Conservation (phyloP, 2,113 vertebrate species). For the Tyto alba region DNA sequence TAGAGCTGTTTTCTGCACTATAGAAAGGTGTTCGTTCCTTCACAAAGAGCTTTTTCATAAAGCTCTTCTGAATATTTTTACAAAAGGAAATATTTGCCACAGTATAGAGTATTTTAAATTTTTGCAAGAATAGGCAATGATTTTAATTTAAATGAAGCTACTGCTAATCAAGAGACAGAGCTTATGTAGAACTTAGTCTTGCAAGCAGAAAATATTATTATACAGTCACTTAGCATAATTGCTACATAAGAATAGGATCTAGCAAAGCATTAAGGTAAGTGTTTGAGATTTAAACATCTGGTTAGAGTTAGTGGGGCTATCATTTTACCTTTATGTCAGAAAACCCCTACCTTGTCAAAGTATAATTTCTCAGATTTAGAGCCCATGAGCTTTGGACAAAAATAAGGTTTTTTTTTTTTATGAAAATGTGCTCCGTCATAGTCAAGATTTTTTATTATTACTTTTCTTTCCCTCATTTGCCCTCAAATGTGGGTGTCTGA, state of each 20-base stretch:
- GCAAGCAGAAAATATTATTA: neutral
- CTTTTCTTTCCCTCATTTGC: slow-evolving; percentile 32
- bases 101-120: neutral
- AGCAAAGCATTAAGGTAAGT: slow-evolving; percentile 7
- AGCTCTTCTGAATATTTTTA: neutral
- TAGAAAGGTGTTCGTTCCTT: neutral
- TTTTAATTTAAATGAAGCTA: neutral
- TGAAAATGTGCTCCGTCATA: slow-evolving; percentile 33
- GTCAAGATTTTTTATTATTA: neutral
- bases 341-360: neutral
- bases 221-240: slow-evolving; percentile 3
- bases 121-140: neutral
- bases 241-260: neutral
- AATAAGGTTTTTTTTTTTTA: neutral
- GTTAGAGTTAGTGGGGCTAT: slow-evolving; percentile 9
- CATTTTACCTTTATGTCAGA: slow-evolving; percentile 21
- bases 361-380: slow-evolving; percentile 11
- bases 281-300: slow-evolving; percentile 46
- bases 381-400: neutral
- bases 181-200: neutral
- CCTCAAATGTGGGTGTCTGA: slow-evolving; percentile 35
- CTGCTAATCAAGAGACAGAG: neutral
- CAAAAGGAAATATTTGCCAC: neutral
- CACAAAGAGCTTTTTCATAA: neutral
- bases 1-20: neutral